These are phyloP conservation scores for Corythoichthys haematopterus DNA, from an alignment of 2,113 vertebrate genomes.

Conservation along the genomic window DNA sequence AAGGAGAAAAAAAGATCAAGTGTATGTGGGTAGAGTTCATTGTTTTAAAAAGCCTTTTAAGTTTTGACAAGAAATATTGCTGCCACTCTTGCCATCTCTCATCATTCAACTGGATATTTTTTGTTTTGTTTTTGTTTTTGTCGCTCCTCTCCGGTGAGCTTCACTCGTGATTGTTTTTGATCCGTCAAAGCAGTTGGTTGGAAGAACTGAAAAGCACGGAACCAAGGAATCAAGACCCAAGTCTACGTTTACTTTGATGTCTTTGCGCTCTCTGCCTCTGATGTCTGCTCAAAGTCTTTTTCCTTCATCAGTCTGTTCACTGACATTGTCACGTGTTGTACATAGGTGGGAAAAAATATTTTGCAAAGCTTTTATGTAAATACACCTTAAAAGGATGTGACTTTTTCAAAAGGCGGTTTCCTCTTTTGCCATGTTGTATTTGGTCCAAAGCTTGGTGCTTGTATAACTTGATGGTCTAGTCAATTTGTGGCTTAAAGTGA, in stretches of 20 bases:
- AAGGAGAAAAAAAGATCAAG: conserved; percentile 12
- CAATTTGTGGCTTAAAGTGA: conserved; percentile 34
- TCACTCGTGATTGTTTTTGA: conserved; percentile 3
- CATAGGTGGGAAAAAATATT: conserved; percentile 66
- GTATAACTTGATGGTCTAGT: conserved; percentile 44
- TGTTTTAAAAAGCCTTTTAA: conserved; percentile 20
- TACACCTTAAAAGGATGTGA: conserved; percentile 57
- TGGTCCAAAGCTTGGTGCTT: conserved; percentile 55
- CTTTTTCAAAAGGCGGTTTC: conserved; percentile 48
- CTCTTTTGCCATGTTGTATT: conserved; percentile 24
- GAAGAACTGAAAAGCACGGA: conserved; percentile 17
- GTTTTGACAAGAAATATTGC: conserved; percentile 20
- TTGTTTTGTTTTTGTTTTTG: neutral
- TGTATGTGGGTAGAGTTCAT: conserved; percentile 25
- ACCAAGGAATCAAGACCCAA: neutral
- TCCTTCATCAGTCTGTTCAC: conserved; percentile 35
- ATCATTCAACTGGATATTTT: neutral
- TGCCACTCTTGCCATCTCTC: conserved; percentile 17
- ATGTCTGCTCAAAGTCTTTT: conserved; percentile 4
- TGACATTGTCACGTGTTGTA: conserved; percentile 67
- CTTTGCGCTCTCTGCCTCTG: conserved; percentile 20
- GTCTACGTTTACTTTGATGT: conserved; percentile 4
- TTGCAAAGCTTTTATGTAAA: conserved; percentile 71
- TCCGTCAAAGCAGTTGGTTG: neutral
- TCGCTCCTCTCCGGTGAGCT: neutral